A percentile compares a stretch with the other conserved stretches of the same genome.
Evolutionary conservation across 2,888 invertebrate species (phyloP).

Genomic region (Melikaiella ostensackeni): DNA sequence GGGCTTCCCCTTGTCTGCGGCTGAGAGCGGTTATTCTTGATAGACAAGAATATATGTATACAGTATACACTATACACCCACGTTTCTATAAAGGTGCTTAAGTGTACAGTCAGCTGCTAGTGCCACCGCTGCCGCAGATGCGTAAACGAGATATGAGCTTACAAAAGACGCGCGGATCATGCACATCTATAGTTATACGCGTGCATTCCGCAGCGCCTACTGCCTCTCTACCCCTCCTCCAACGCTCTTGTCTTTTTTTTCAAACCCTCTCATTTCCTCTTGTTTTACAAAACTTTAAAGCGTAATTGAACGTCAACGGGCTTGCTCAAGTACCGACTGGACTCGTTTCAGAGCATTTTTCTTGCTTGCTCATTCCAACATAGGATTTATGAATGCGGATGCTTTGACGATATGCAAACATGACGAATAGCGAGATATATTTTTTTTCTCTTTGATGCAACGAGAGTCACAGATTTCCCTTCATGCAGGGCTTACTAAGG

Average conservation of each 20-base stretch:
- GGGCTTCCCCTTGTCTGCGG: constrained; percentile 38
- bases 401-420: constrained; percentile 34
- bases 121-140: constrained; percentile 61
- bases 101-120: constrained; percentile 51
- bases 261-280: constrained; percentile 49
- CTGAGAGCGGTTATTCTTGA: constrained; percentile 42
- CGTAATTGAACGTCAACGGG: constrained; percentile 72
- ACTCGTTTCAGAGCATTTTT: constrained; percentile 58
- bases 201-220: constrained; percentile 17
- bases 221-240: constrained; percentile 41
- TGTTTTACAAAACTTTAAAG: constrained; percentile 67
- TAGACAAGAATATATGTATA: constrained; percentile 33
- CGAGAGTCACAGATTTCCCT: not conserved
- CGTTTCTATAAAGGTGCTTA: constrained; percentile 45
- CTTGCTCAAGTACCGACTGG: constrained; percentile 54
- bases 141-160: constrained; percentile 69
- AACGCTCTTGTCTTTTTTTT: constrained; percentile 40
- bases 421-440: not conserved
- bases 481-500: not conserved
- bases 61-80: not conserved
- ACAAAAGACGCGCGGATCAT: constrained; percentile 67
- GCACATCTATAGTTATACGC: constrained; percentile 27
- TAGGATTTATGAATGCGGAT: constrained; percentile 1
- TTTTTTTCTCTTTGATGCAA: not conserved
- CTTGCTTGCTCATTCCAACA: constrained; percentile 40